phyloP scores from a whole-genome alignment of 1,140 invertebrate genomes.

The Venturia canescens region DNA sequence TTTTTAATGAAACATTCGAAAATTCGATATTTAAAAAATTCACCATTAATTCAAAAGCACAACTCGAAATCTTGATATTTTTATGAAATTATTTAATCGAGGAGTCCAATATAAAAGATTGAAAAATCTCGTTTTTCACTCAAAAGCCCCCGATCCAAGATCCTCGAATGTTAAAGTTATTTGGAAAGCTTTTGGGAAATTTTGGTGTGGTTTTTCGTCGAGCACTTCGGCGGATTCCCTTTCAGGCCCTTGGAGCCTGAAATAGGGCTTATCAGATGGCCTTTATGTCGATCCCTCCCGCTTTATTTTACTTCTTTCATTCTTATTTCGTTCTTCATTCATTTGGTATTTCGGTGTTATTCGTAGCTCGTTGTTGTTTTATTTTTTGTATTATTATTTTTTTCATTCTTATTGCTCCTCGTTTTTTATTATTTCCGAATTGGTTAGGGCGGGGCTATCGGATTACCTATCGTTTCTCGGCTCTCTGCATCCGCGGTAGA shows the following conservation, averaged over 20 bases:
- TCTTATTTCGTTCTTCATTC: constrained; percentile 11
- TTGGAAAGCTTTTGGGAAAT: background rate
- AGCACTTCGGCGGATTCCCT: background rate
- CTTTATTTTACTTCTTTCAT: background rate
- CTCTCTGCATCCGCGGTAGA: background rate
- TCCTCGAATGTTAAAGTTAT: too few relatives aligned
- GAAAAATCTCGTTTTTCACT: too few relatives aligned
- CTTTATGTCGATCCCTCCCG: constrained; percentile 41
- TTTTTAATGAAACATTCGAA: too few relatives aligned
- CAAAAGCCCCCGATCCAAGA: too few relatives aligned
- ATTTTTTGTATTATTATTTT: constrained; percentile 39
- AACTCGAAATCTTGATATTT: too few relatives aligned
- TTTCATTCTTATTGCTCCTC: constrained; percentile 12
- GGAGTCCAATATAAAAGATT: too few relatives aligned
- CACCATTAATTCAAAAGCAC: too few relatives aligned
- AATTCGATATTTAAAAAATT: too few relatives aligned
- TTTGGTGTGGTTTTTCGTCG: background rate
- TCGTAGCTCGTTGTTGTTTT: too few relatives aligned
- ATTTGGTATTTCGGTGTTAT: background rate
- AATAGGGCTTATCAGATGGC: constrained; percentile 26
- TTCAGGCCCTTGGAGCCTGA: background rate
- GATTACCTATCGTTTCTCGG: constrained; percentile 40
- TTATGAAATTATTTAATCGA: too few relatives aligned
- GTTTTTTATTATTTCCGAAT: constrained; percentile 46
- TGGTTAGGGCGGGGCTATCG: constrained; percentile 45